Evolutionary conservation across 2,113 vertebrate species (phyloP).

Genomic region (Perca flavescens): DNA sequence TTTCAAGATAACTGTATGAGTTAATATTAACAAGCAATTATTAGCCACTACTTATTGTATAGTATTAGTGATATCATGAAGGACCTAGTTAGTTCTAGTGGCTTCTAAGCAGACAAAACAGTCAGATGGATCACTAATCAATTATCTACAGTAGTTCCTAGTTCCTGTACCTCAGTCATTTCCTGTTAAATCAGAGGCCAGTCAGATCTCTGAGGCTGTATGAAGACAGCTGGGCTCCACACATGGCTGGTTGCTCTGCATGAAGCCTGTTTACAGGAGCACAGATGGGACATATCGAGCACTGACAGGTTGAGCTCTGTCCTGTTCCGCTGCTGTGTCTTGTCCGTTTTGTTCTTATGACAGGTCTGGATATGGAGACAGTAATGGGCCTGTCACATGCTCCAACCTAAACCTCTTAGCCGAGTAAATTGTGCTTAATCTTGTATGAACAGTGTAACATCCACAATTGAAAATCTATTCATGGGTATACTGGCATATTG

Average conservation of each 20-base stretch:
- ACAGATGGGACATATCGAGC: conserved; percentile 48
- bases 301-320: conserved; percentile 21
- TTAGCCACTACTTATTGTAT: neutral
- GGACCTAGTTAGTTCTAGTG: neutral
- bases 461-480: neutral
- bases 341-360: conserved; percentile 28
- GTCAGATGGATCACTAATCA: neutral
- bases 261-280: conserved; percentile 37
- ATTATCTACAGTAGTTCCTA: neutral
- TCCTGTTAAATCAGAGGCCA: conserved; percentile 38
- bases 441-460: neutral
- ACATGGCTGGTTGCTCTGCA: conserved; percentile 18
- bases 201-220: conserved; percentile 27
- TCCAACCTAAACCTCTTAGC: neutral
- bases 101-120: neutral
- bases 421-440: neutral
- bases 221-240: conserved; percentile 53
- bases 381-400: neutral
- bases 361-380: neutral
- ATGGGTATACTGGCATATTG: neutral
- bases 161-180: conserved; percentile 4
- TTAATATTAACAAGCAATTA: too few relatives aligned
- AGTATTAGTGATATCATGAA: neutral
- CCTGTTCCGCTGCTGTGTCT: conserved; percentile 22
- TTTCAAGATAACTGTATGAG: neutral